Evolutionary conservation across 2,888 invertebrate genomes (phyloP).

Genomic region (Tolmerus cingulatus): DNA sequence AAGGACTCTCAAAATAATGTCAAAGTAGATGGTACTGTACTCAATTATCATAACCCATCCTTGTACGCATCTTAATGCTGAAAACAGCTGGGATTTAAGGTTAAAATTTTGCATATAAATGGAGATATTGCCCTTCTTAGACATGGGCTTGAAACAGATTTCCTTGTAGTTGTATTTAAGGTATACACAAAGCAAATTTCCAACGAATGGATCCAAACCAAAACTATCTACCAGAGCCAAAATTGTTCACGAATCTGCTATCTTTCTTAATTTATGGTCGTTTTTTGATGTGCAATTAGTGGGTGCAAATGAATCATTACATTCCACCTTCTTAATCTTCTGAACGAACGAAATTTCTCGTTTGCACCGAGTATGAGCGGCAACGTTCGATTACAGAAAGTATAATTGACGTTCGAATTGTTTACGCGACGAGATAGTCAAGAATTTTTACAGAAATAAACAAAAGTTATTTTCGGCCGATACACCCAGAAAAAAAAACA

Average conservation of each 20-base stretch:
- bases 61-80: constrained; percentile 12
- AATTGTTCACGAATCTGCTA: constrained; percentile 1
- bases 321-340: constrained; percentile 5
- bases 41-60: constrained; percentile 27
- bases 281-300: not conserved
- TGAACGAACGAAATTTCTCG: not conserved
- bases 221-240: not conserved
- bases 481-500: too few species aligned
- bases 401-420: constrained; percentile 19
- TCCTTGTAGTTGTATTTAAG: constrained; percentile 20
- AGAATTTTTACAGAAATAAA: constrained; percentile 7
- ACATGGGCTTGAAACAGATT: constrained; percentile 24
- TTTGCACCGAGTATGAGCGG: not conserved
- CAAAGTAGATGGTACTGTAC: constrained; percentile 30
- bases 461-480: constrained; percentile 11
- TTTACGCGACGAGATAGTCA: not conserved
- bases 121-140: constrained; percentile 42
- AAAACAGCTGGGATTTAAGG: constrained; percentile 40
- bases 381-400: not conserved
- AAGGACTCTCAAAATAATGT: constrained; percentile 29
- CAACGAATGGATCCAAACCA: not conserved
- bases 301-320: constrained; percentile 6
- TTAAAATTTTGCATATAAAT: constrained; percentile 44
- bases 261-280: constrained; percentile 28
- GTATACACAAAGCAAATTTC: constrained; percentile 24